These are phyloP conservation scores for Helarctos malayanus DNA, from an alignment of 2,797 vertebrate genomes.

Conservation along the genomic window DNA sequence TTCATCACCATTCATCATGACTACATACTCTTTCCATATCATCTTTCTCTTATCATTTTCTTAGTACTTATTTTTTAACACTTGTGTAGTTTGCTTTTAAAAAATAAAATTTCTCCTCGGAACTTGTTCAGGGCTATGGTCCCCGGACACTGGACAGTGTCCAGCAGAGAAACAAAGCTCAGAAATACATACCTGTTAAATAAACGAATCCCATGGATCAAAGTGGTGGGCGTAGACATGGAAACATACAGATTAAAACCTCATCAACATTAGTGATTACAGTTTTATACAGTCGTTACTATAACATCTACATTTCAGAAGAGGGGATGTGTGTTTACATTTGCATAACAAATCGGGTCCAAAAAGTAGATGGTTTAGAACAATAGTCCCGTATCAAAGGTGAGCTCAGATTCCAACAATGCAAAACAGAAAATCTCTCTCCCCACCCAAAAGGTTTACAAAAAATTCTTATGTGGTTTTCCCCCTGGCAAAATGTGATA, in stretches of 20 bases:
- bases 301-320: conserved; percentile 64
- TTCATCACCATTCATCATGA: not conserved
- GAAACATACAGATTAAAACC: not conserved
- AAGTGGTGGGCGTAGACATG: not conserved
- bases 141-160: not conserved
- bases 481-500: conserved; percentile 45
- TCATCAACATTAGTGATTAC: not conserved
- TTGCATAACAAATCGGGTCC: conserved; percentile 68
- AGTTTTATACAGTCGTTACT: not conserved
- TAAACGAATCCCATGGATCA: not conserved
- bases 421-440: conserved; percentile 46
- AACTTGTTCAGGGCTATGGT: not conserved
- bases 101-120: not conserved
- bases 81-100: not conserved
- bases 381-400: conserved; percentile 53
- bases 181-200: not conserved
- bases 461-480: conserved; percentile 6
- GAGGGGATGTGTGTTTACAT: not conserved
- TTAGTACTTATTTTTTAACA: not conserved
- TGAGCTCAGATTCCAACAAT: not conserved
- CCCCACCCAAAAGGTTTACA: conserved; percentile 65
- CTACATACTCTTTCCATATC: not conserved
- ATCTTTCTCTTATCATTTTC: not conserved
- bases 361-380: not conserved
- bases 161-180: not conserved